Percentiles rank a stretch among this genome's conserved stretches.
phyloP scores from a whole-genome alignment of 2,888 invertebrate species.

The Reticulitermes lucifugus region DNA sequence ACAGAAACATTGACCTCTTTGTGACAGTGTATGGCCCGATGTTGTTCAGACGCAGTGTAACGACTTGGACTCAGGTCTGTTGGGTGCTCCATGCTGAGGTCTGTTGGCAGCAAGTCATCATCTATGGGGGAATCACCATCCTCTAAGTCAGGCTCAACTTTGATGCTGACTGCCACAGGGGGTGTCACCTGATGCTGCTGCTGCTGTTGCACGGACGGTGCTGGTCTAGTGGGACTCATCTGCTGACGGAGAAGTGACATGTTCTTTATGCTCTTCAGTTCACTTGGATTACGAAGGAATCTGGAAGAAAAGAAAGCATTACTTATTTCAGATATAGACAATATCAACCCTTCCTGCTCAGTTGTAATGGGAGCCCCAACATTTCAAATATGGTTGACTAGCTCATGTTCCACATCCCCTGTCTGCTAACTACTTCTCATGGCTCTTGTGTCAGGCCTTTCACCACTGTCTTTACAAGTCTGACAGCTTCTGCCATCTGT shows the following conservation, averaged over 20 bases:
- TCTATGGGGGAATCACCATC: constrained; percentile 62
- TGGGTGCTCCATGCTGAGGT: constrained; percentile 58
- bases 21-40: constrained; percentile 17
- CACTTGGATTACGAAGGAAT: constrained; percentile 92
- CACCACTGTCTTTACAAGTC: too few relatives aligned
- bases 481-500: too few relatives aligned
- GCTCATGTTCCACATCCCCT: too few relatives aligned
- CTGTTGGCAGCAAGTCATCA: constrained; percentile 73
- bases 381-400: too few relatives aligned
- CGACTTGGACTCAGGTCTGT: constrained; percentile 51
- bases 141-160: constrained; percentile 48
- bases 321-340: too few relatives aligned
- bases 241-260: constrained; percentile 88
- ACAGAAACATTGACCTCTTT: background rate
- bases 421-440: too few relatives aligned
- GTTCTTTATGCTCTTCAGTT: constrained; percentile 94
- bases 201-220: constrained; percentile 54
- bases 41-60: constrained; percentile 24
- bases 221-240: constrained; percentile 69
- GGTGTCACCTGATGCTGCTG: constrained; percentile 53
- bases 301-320: constrained; percentile 63
- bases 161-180: constrained; percentile 54
- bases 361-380: too few relatives aligned
- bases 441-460: too few relatives aligned
- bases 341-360: too few relatives aligned